Evolutionary conservation across 2,797 vertebrate species (phyloP), one percentile per base, ranked within the genome.

Genomic region (Cuculus canorus): DNA sequence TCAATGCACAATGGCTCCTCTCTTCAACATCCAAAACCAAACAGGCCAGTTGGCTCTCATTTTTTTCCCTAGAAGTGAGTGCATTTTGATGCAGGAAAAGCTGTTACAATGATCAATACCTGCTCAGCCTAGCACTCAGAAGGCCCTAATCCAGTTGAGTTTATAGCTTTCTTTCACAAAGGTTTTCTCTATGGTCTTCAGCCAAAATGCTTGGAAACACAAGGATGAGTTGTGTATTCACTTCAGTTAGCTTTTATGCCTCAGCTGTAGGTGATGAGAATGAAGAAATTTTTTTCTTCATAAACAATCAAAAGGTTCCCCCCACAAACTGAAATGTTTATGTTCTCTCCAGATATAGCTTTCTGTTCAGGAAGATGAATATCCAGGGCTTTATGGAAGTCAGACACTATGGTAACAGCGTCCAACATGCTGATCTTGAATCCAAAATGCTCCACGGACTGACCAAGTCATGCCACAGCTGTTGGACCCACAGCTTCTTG

Each of bases 251-350:
- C 21, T 57, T 71, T 71, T 71, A 64, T 30, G 68, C 6, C 10
- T 7, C n/a, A 72, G 1, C 3, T 17, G 23, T 7, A 75, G 18
- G 33, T 0, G 0, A 77, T 19, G 45, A 73, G 11, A 90, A 72
- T 17, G 30, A 33, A 39, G 14, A 59, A 3, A 23, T 24, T n/a
- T 27, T 53, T 15, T 75, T 75, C 22, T 15, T 5, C 47, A 56
- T 7, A 7, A 27, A 69, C 75, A 91, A 43, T 5, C 4, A 5
- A 61, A 13, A 2, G 0, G 21, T 71, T 77, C 56, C 39, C 13
- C 17, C 4, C 8, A 37, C 53, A 70, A 7, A 33, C 0, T 19
- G 23, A 72, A 33, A 53, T 33, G 17, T 41, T 88, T 39, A 56
- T 33, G 4, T 59, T 82, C 32, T 76, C 37, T 68, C 43, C 21